Base-by-base conservation (phyloP, 2,888 invertebrate species). In the Conistra vaccinii region DNA sequence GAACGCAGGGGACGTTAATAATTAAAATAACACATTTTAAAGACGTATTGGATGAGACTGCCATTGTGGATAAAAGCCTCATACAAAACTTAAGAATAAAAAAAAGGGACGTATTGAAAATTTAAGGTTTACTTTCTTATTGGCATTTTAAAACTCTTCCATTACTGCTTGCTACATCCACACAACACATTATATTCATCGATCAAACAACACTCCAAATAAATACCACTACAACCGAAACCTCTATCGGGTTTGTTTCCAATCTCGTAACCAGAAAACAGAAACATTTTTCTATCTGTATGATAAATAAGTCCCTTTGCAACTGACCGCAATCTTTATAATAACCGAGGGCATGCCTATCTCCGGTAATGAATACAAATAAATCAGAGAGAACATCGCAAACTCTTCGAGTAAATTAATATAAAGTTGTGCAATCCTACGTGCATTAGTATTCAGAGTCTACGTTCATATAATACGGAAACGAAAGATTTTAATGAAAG, bases 401-500 rank as follows among this genome's bases (percentile, higher is more conserved):
- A 94, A 94, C 93, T 95, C 93, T 90, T 93, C 90, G 92, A 95
- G 93, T 94, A 95, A 95, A 95, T 96, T 96, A 95, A 95, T 95
- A 95, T 94, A 94, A 96, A 95, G 93, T 95, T 95, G 93, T 94
- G 93, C 95, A 95, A 94, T 94, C 91, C 92, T 91, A 91, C 91
- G 90, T 93, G 93, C 94, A 95, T 95, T 94, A 93, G 94, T 95
- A 95, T 95, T 95, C 95, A 92, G 91, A 92, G 93, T 92, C 92
- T 92, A 90, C 93, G 91, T 92, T 93, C 94, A 94, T 93, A 94
- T 93, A 94, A 94, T 92, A 91, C 91, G 92, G 93, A 93, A 94
- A 94, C 92, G 95, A 94, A 95, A 95, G 94, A 94, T 95, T 95
- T 95, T 95, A 95, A 95, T 96, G 95, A 95, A 95, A 95, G 91